These are phyloP conservation scores for Heterodera carotae DNA, from an alignment of 1,140 invertebrate species.

Conservation along the genomic window DNA sequence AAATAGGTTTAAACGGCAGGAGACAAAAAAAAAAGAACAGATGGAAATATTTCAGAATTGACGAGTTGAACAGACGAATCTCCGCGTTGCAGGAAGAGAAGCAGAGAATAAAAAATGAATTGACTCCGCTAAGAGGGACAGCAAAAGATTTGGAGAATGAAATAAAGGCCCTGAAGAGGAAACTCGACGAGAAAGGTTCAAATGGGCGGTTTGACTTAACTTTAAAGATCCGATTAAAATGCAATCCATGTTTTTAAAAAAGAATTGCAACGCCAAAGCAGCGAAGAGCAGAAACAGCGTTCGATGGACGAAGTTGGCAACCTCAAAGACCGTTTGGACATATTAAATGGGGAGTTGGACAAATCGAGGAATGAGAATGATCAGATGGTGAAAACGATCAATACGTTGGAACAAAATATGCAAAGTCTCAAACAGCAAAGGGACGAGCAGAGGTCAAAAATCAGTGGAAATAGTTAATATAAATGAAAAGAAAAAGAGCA, in stretches of 20 bases:
- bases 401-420: conserved; percentile 55
- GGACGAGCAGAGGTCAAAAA: conserved; percentile 54
- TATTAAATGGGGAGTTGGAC: conserved; percentile 51
- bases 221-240: not conserved
- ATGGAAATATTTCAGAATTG: conserved; percentile 54
- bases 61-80: conserved; percentile 60
- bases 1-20: conserved; percentile 44
- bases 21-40: not conserved
- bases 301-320: conserved; percentile 51
- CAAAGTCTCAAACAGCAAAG: conserved; percentile 62
- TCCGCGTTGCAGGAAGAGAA: conserved; percentile 59
- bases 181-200: conserved; percentile 63
- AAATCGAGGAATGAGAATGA: conserved; percentile 50
- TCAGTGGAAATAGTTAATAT: not conserved
- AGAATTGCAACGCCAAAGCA: conserved; percentile 55
- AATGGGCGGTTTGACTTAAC: conserved; percentile 29
- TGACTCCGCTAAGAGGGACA: conserved; percentile 56
- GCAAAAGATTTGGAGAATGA: conserved; percentile 60
- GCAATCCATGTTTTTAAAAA: conserved; percentile 43
- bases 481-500: not conserved
- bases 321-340: conserved; percentile 48
- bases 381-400: conserved; percentile 42
- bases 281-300: conserved; percentile 49
- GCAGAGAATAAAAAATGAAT: conserved; percentile 53
- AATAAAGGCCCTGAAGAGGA: conserved; percentile 53